Evolutionary conservation across 2,797 vertebrate species (phyloP), one percentile per base, ranked within the genome.

Genomic region (Bryconaethiops microstoma): DNA sequence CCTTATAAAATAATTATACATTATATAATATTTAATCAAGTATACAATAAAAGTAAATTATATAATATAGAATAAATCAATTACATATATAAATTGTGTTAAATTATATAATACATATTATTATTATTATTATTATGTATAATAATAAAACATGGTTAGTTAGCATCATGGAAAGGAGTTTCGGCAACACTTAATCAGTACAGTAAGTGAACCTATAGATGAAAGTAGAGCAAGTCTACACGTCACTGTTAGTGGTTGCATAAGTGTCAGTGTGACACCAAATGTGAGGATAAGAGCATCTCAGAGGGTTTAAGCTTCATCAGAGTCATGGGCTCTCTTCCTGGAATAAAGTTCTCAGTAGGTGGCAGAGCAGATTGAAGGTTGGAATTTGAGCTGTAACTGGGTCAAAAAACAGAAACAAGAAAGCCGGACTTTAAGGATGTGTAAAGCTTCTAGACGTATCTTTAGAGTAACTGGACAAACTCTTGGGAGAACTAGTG

Each of bases 261-360:
- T 77, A 77, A 85, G 54, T 8, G 21, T 78, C 79, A 63, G 23
- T 63, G 13, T 29, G 57, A 74, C 65, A 86, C 67, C 79, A 71
- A 84, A 83, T 82, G 64, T 87, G 14, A 55, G 88, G 90, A 88
- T 91, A 85, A 90, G 79, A 72, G 39, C 78, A 85, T 91, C 88
- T 89, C 86, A 78, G 82, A 68, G 50, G 70, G 69, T 68, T 86
- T 92, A 92, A 90, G 86, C 89, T 87, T 45, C 68, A 48, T 5
- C 63, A 67, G 73, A 83, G 83, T 78, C 77, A 39, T 86, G 87
- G 74, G 76, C 13, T 57, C 68, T 40, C 6, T 92, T 91, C 89
- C 87, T 90, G 86, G 89, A 91, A 88, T 55, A 65, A 84, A 74
- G 70, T 80, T 65, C 73, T 85, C 52, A 73, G 71, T 25, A 82